Base-by-base conservation (phyloP, 2,113 vertebrate species). In the Marcusenius ussheri region DNA sequence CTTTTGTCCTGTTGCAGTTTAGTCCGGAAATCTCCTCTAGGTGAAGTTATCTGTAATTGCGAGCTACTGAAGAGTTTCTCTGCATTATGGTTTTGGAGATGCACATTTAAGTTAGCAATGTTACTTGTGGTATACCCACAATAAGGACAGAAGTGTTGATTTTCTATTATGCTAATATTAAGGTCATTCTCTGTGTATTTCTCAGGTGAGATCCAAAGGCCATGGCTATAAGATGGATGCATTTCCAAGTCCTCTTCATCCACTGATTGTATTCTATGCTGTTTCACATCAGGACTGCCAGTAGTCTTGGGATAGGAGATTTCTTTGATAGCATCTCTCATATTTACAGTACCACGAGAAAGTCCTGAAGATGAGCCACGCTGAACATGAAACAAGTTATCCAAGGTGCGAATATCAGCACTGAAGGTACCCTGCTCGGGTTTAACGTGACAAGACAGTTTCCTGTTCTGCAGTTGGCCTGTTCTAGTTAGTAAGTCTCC, bases 171-270 rank as follows among this genome's bases (percentile, higher is more conserved):
- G 84, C 47, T 50, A 50, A 46, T 50, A 50, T 46, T 50, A 27
- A 86, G 84, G 47, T 86, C 46, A 47, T 86, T 31, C 47, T 86
- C 84, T 86, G 84, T 31, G 13, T 31, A 86, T 86, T 86, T 51
- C 13, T 86, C 46, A 17, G 84, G 21, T 19, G 84, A 49, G n/a
- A 86, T 27, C 84, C 84, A 86, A 31, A 86, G 47, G 21, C 47
- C 84, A 51, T 50, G 24, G 47, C 51, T 47, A 50, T 86, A 27
- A 86, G 47, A 50, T 86, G 46, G n/a, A 31, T 50, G 84, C 3
- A 27, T 86, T 49, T 47, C 46, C n/a, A 49, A 27, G 13, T 17
- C 84, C 9, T 51, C 84, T 86, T 50, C 47, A 47, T 86, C 47
- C 47, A 6, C 47, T 47, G 47, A 31, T 27, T 51, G 8, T 50